Base-by-base conservation (phyloP, 2,113 vertebrate species). In the Pandion haliaetus region DNA sequence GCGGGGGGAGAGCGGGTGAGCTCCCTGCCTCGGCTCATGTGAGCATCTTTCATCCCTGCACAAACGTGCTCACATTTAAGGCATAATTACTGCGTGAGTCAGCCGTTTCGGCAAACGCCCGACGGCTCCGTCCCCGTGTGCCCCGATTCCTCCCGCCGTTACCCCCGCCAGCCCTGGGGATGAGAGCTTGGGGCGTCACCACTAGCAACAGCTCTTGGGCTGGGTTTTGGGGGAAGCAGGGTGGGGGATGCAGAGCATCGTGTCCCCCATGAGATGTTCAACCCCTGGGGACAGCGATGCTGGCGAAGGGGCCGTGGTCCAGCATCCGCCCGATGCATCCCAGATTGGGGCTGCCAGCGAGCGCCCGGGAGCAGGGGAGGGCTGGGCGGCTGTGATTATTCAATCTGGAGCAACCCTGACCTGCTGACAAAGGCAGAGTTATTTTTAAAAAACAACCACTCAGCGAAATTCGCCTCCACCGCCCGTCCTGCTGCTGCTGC, bases 361-460 rank as follows among this genome's bases (percentile, higher is more conserved):
- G 95, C 24, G 6, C 91, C 96, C 83, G 63, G 92, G 92, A 96
- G 95, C 93, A 69, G 95, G 92, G 93, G 89, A 88, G 95, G 96
- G 96, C 77, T 42, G 90, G 70, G 83, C 40, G 65, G 88, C 96
- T 67, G 90, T 38, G 80, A 95, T 95, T 84, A 91, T 96, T 97
- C 95, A 95, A 95, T 96, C 88, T 89, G 96, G 97, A 97, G 95
- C 97, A 96, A 57, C 96, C 96, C 96, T 93, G 96, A 98, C 97
- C 97, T 98, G 97, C 97, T 98, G 95, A 97, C 96, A 96, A 96
- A 95, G 96, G 95, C 97, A 97, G 97, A 98, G 97, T 94, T 98
- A 98, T 98, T 97, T 98, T 98, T 97, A 97, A 97, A 98, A 98
- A 96, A 80, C 94, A 83, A 19, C 96, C 86, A 97, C 97, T 98